phyloP scores from a whole-genome alignment of 2,797 vertebrate species.

The Xiphorhynchus erythropygius region DNA sequence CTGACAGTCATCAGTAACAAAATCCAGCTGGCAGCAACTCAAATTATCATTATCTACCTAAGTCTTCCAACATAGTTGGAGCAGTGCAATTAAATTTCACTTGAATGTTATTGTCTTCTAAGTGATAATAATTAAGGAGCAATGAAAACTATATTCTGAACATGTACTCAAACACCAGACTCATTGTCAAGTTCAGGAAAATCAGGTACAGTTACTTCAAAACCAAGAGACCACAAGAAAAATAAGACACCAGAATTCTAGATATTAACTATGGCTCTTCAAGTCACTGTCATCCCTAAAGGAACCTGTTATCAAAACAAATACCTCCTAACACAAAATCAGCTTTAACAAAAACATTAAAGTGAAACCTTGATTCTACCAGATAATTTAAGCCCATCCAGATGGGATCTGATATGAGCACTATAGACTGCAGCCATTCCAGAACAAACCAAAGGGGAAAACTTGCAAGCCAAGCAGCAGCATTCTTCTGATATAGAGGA shows the following conservation, averaged over 20 bases:
- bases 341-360: background rate
- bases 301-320: background rate
- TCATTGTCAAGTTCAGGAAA: background rate
- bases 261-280: background rate
- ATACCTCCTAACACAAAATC: background rate
- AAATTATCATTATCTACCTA: background rate
- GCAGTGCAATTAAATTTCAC: conserved; percentile 16
- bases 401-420: background rate
- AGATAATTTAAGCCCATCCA: background rate
- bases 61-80: conserved; percentile 17
- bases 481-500: fast-evolving
- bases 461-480: background rate
- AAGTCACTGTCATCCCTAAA: background rate
- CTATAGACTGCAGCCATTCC: background rate
- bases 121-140: conserved; percentile 45
- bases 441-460: background rate
- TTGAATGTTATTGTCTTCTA: conserved; percentile 33
- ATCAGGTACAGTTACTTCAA: background rate
- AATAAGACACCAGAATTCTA: background rate
- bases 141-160: background rate
- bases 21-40: background rate
- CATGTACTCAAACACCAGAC: background rate
- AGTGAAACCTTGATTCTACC: background rate
- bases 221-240: background rate
- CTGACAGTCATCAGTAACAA: background rate